phyloP scores from a whole-genome alignment of 2,888 invertebrate genomes.

The Abrostola tripartita region DNA sequence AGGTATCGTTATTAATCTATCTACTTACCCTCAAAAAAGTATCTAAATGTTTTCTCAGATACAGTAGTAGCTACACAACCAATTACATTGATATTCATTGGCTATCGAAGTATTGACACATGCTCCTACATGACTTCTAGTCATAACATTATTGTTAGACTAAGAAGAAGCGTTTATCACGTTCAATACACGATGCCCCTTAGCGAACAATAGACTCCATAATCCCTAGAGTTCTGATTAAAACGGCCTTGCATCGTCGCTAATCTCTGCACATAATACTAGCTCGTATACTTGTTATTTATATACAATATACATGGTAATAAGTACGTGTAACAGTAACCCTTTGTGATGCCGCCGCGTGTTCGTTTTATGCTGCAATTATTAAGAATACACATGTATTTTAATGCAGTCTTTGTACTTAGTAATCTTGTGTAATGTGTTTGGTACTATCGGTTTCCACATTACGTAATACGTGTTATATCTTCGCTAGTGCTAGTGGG shows the following conservation, averaged over 20 bases:
- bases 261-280: conserved; percentile 43
- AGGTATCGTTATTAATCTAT: too few species aligned
- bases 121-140: too few species aligned
- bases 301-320: conserved; percentile 24
- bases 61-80: too few species aligned
- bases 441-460: too few species aligned
- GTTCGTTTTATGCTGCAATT: conserved; percentile 23
- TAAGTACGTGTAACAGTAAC: conserved; percentile 36
- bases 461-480: too few species aligned
- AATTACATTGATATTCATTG: too few species aligned
- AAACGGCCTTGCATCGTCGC: conserved; percentile 56
- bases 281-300: conserved; percentile 27
- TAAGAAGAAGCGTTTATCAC: neutral
- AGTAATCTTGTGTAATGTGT: too few species aligned
- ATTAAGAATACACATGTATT: conserved; percentile 1
- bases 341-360: conserved; percentile 54
- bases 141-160: too few species aligned
- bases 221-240: conserved; percentile 58
- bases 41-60: too few species aligned
- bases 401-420: neutral
- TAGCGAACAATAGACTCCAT: conserved; percentile 48
- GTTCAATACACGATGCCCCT: conserved; percentile 3
- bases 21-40: too few species aligned
- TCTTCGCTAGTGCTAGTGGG: too few species aligned
- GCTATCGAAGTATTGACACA: too few species aligned